Percentiles rank a stretch among this genome's conserved stretches.
Evolutionary conservation across 2,113 vertebrate genomes (phyloP).

Genomic region (Irena cyanogastra): DNA sequence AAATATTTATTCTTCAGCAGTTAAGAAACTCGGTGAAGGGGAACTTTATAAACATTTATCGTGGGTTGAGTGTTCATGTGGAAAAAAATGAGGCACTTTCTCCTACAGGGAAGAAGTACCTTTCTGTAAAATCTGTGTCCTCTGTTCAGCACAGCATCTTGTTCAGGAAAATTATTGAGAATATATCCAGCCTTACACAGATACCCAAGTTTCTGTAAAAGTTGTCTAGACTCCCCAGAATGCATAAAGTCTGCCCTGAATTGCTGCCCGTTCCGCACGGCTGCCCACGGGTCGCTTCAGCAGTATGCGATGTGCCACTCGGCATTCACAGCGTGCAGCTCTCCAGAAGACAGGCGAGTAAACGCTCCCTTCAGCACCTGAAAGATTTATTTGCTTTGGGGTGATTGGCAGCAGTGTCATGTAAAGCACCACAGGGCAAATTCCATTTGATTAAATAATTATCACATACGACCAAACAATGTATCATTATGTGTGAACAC

Average conservation of each 20-base stretch:
- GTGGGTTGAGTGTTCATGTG: not conserved
- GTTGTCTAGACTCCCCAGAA: not conserved
- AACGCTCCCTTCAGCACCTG: not conserved
- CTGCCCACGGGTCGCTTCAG: not conserved
- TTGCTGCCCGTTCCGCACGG: not conserved
- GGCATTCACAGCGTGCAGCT: not conserved
- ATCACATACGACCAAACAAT: constrained; percentile 9
- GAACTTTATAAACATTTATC: constrained; percentile 19
- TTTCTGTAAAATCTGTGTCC: not conserved
- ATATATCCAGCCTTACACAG: not conserved
- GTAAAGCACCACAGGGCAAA: not conserved
- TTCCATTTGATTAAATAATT: constrained; percentile 39
- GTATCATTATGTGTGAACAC: not conserved
- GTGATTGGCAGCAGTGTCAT: not conserved
- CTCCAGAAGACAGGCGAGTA: not conserved
- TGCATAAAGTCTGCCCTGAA: not conserved
- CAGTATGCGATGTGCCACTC: not conserved
- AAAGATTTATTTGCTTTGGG: not conserved
- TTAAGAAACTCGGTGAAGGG: constrained; percentile 24
- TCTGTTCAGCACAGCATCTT: not conserved
- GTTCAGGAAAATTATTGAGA: not conserved
- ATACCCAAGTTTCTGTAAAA: not conserved
- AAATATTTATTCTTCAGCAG: constrained; percentile 42
- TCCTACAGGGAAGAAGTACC: not conserved
- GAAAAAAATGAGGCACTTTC: constrained; percentile 27